Conservation (phyloP, 2,888 invertebrate species). For the Drosophila incognita region DNA sequence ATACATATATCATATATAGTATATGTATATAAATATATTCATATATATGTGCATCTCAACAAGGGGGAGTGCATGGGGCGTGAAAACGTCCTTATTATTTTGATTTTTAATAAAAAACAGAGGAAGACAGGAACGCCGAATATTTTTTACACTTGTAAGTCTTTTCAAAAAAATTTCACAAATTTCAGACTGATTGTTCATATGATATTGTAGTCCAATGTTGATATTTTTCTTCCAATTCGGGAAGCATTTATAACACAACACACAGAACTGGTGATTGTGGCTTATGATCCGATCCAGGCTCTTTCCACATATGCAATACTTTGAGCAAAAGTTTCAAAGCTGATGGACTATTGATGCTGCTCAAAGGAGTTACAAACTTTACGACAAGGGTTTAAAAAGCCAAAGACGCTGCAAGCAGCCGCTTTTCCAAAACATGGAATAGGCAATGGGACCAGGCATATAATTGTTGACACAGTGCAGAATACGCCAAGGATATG, state of each 20-base stretch:
- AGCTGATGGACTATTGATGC: not conserved
- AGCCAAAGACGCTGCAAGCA: constrained; percentile 23
- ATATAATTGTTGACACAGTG: constrained; percentile 42
- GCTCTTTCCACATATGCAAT: not conserved
- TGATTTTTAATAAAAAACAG: constrained; percentile 60
- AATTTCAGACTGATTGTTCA: not conserved
- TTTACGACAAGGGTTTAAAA: not conserved
- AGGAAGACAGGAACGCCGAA: not conserved
- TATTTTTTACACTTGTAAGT: not conserved
- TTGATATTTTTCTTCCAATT: not conserved
- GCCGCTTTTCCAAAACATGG: constrained; percentile 26
- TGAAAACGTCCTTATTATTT: constrained; percentile 62
- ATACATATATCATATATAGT: constrained; percentile 3
- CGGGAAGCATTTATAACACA: not conserved
- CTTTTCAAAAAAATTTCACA: not conserved
- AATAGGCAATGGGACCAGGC: not conserved
- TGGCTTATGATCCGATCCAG: not conserved
- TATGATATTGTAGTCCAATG: not conserved
- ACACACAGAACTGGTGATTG: not conserved
- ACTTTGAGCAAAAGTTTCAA: not conserved
- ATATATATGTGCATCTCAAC: constrained; percentile 1
- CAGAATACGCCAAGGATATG: constrained; percentile 27
- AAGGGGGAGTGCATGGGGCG: constrained; percentile 33
- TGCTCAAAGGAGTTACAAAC: not conserved
- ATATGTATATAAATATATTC: constrained; percentile 2